These are phyloP conservation scores for Zonitis immaculata DNA, from an alignment of 2,888 invertebrate species.

Conservation along the genomic window DNA sequence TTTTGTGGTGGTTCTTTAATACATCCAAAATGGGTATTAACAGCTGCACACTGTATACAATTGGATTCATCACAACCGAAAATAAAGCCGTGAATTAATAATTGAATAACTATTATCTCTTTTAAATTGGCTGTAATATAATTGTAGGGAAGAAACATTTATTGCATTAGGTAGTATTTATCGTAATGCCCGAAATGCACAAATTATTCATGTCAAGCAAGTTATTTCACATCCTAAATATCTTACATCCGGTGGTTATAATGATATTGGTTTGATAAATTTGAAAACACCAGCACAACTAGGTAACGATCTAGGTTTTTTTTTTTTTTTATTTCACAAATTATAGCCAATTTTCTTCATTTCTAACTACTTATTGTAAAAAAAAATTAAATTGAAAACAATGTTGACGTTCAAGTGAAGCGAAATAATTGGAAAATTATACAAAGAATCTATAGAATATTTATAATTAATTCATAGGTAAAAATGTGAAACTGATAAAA, in stretches of 20 bases:
- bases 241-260: conserved; percentile 30
- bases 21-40: conserved; percentile 44
- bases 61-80: conserved; percentile 33
- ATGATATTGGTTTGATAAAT: conserved; percentile 41
- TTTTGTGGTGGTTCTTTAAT: conserved; percentile 47
- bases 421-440: too few relatives aligned
- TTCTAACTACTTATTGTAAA: too few relatives aligned
- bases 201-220: conserved; percentile 32
- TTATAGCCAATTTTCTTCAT: too few relatives aligned
- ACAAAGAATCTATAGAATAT: too few relatives aligned
- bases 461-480: too few relatives aligned
- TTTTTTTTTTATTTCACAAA: too few relatives aligned
- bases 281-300: conserved; percentile 32
- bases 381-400: too few relatives aligned
- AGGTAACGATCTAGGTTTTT: too few relatives aligned
- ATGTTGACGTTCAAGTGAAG: too few relatives aligned
- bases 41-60: conserved; percentile 46
- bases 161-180: conserved; percentile 41
- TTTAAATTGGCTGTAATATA: too few relatives aligned
- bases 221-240: conserved; percentile 41
- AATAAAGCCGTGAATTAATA: conserved; percentile 38
- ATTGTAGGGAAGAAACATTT: conserved; percentile 37
- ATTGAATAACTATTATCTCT: too few relatives aligned
- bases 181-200: conserved; percentile 36
- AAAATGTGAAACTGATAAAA: conserved; percentile 35